Base-by-base conservation (phyloP, 2,113 vertebrate genomes). In the Cyanoderma ruficeps region DNA sequence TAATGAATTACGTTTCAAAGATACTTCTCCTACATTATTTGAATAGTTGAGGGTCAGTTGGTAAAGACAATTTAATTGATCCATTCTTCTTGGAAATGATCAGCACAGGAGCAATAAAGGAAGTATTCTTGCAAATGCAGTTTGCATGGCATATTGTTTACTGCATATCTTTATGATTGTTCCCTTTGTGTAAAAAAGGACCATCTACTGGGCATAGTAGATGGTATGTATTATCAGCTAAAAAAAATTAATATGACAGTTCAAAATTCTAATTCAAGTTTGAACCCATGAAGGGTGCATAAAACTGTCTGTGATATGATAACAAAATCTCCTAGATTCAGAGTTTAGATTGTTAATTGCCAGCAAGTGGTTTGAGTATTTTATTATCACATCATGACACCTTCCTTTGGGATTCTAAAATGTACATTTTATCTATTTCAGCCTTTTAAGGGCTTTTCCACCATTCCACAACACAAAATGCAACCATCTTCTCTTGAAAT, bases 371-470 rank as follows among this genome's bases (percentile, higher is more conserved):
- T 95, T 96, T 96, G 84, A 91, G 75, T 96, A 35, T 55, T 79
- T 67, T 74, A 49, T 96, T 97, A 95, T 92, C 76, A 91, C 78
- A 83, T 83, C 56, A 83, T 13, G 39, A 79, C 95, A 37, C 64
- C 59, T 95, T 95, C 64, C 69, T 93, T 90, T 69, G 67, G 68
- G 22, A 96, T 90, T 97, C 89, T 95, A 96, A 97, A 95, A 20
- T 69, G 56, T 57, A 83, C 24, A 24, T 91, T 96, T 97, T 96
- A 93, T 90, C 59, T 78, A 92, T 97, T 92, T 72, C 82, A 89
- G 76, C 52, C 19, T 95, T 97, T 95, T 96, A 96, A 93, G 5
- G 42, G 28, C 5, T 72, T 39, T 90, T 96, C 68, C 55, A 78
- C 44, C 37, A 35, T 57, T 96, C 68, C 31, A 52, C 37, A 82